A percentile compares a stretch with the other conserved stretches of the same genome.
phyloP scores from a whole-genome alignment of 2,797 vertebrate species.

The Bovichtus variegatus region DNA sequence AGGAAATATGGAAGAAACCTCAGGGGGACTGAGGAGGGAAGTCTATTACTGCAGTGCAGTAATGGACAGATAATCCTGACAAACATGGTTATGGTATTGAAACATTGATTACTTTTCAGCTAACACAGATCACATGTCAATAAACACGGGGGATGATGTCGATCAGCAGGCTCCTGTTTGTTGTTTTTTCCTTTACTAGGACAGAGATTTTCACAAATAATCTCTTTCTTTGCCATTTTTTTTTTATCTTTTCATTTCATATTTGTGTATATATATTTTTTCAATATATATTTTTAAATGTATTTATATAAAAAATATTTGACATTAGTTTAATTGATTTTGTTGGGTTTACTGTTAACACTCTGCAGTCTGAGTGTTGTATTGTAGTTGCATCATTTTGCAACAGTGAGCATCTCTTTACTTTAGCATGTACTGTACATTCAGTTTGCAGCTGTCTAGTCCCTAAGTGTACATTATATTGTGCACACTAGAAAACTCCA shows the following conservation, averaged over 20 bases:
- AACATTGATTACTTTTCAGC: constrained; percentile 15
- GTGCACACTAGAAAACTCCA: not conserved
- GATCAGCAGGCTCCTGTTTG: not conserved
- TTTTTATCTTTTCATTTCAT: not conserved
- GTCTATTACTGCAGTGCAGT: not conserved
- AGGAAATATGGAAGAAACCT: too few species aligned
- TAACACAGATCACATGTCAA: not conserved
- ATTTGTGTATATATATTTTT: not conserved
- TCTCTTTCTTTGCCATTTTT: not conserved
- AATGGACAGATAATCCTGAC: not conserved
- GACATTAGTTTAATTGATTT: not conserved
- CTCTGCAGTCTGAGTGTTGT: not conserved
- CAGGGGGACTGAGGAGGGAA: too few species aligned
- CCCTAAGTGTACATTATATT: not conserved
- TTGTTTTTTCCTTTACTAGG: not conserved
- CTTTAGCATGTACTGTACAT: not conserved
- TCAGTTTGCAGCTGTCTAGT: not conserved
- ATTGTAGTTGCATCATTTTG: not conserved
- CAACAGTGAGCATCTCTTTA: not conserved
- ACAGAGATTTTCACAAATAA: not conserved
- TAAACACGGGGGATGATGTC: not conserved
- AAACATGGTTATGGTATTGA: constrained; percentile 3
- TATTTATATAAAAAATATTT: not conserved
- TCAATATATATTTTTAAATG: too few species aligned
- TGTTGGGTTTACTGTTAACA: not conserved